Evolutionary conservation across 2,113 vertebrate species (phyloP).

Genomic region (Dascyllus trimaculatus): DNA sequence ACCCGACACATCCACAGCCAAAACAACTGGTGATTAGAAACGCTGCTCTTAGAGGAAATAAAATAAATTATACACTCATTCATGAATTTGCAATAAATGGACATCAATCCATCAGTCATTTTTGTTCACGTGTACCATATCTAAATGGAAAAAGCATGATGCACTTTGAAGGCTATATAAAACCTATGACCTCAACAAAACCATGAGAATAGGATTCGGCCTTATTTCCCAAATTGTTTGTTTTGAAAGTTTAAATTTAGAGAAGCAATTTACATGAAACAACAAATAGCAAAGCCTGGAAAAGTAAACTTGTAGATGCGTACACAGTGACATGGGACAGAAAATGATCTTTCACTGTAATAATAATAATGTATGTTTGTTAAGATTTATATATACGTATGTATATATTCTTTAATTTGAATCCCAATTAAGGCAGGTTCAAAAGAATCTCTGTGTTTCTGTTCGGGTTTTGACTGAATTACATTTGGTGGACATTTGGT

Average conservation of each 20-base stretch:
- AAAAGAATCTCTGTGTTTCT: constrained; percentile 28
- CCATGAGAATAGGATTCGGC: constrained; percentile 81
- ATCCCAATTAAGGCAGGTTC: constrained; percentile 41
- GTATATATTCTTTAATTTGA: constrained; percentile 8
- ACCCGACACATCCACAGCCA: constrained; percentile 54
- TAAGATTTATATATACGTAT: constrained; percentile 35
- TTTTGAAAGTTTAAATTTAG: constrained; percentile 86
- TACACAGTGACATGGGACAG: constrained; percentile 51
- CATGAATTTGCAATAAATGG: not conserved
- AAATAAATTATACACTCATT: constrained; percentile 19
- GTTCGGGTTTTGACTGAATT: constrained; percentile 38
- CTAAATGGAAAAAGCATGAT: constrained; percentile 1
- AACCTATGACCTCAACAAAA: constrained; percentile 70
- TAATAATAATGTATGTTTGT: constrained; percentile 41
- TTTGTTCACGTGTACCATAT: not conserved
- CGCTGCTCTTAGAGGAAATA: constrained; percentile 15
- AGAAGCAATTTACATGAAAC: constrained; percentile 78
- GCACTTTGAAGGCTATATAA: constrained; percentile 45
- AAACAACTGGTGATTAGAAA: constrained; percentile 65
- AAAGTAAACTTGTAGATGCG: constrained; percentile 74
- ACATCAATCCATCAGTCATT: not conserved
- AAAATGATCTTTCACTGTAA: constrained; percentile 49
- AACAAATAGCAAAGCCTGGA: constrained; percentile 80
- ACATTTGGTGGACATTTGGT: constrained; percentile 40
- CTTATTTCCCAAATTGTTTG: constrained; percentile 84